Base-by-base conservation (phyloP, 2,888 invertebrate genomes). In the Erannis defoliaria region DNA sequence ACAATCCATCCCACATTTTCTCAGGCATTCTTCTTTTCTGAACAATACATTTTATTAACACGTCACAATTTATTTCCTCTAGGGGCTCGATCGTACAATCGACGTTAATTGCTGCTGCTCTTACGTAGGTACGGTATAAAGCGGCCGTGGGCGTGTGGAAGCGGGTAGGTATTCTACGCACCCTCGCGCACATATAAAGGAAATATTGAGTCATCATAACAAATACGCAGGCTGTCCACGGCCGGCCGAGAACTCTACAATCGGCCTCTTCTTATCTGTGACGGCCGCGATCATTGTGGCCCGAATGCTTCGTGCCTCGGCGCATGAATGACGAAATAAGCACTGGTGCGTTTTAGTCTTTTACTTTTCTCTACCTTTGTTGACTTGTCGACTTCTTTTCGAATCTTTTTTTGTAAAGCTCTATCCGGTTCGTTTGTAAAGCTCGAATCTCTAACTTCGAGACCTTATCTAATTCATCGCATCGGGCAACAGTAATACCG, bases 131-230 rank as follows among this genome's bases (percentile, higher is more conserved):
- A 75, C 76, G 71, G 71, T 73, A 70, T 72, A 84, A 83, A 76
- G 83, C 82, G 77, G 83, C 82, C 82, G 88, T 83, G 55, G 63
- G 71, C 66, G 68, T 64, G 48, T 51, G 59, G 63, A 50, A 56
- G 53, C 73, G 72, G 74, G 74, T 78, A 77, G 74, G 72, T 77
- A 74, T 78, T 81, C 78, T 78, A 37, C 51, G 61, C 59, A 57
- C 75, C 75, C 74, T 78, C 74, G 72, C 71, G 77, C 80, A 74
- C 69, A 74, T 74, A 89, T 87, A 92, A 92, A 90, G 89, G 85
- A 92, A 92, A 83, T 80, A 92, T 91, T 89, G 89, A 92, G 90
- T 92, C 92, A 92, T 92, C 91, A 90, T 88, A 92, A 92, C 91
- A 92, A 90, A 92, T 90, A 88, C 85, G 81, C 84, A 83, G 78